Evolutionary conservation across 2,797 vertebrate species (phyloP), one percentile per base, ranked within the genome.

Genomic region (Phrynocephalus vlangalii): DNA sequence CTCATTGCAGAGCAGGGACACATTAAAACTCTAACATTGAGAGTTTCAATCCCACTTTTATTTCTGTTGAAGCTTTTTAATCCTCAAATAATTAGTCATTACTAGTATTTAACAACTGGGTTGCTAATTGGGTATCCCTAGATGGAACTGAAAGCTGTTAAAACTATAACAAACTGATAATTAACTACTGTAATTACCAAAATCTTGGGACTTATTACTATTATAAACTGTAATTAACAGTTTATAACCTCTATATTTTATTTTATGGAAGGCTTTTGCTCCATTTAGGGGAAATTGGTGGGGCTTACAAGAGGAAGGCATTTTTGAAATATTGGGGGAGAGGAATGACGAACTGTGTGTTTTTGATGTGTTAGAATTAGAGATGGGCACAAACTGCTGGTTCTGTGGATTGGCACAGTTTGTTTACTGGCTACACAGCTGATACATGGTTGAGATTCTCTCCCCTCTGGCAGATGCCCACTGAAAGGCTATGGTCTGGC

Each of bases 61-160:
- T 95, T 96, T 96, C 92, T 96, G 94, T 92, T 93, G 95, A 94
- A 96, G 90, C 92, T 95, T 96, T 63, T 96, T 96, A 96, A 95
- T 95, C 87, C 89, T 94, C 1, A 0, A 94, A 93, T 96, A 96
- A 96, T 96, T 95, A 96, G 94, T 95, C 90, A 94, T 96, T 95
- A 93, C 94, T 93, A 91, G 89, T 95, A 91, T 94, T 96, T 95
- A 97, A 96, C 7, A 91, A 94, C 92, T 94, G 88, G 85, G 76
- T 96, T 96, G 92, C 88, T 96, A 96, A 96, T 95, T 96, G 91
- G 88, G 63, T 90, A 92, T 95, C 94, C 93, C 94, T 94, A 88
- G 92, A 94, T 94, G 75, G 87, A 95, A 89, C 83, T 88, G 93
- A 94, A 92, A 91, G 90, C 92, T 94, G 92, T 95, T 96, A 95